These are phyloP conservation scores for Trachelipus rathkii DNA, from an alignment of 1,140 invertebrate species.

Conservation along the genomic window DNA sequence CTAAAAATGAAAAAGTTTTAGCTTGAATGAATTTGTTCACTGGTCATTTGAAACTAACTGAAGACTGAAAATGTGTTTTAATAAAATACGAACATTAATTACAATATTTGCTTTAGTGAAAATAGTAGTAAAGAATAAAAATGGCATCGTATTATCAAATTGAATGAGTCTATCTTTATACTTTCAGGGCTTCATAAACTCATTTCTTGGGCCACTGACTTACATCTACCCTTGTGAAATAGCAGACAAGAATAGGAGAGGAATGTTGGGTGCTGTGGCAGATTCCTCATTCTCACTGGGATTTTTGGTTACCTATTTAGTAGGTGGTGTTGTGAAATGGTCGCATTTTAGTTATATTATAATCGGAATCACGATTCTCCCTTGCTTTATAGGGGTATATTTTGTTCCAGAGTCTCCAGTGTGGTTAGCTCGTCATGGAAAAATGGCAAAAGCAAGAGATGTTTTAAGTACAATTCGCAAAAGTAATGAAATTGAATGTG, in stretches of 20 bases:
- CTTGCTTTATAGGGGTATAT: conserved; percentile 14
- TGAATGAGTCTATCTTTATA: neutral
- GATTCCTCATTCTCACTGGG: conserved; percentile 34
- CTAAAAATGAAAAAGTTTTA: too few species aligned
- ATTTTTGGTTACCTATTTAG: conserved; percentile 31
- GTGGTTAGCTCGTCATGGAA: conserved; percentile 24
- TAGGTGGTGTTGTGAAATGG: conserved; percentile 29
- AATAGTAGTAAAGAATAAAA: too few species aligned
- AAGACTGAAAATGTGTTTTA: too few species aligned
- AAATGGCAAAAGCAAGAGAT: conserved; percentile 21
- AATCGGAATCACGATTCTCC: conserved; percentile 17
- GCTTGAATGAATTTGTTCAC: too few species aligned
- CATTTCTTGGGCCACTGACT: conserved; percentile 3
- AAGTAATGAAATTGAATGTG: conserved; percentile 23
- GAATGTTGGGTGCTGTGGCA: conserved; percentile 19
- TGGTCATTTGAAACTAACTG: too few species aligned
- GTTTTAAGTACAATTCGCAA: neutral
- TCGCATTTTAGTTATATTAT: conserved; percentile 27
- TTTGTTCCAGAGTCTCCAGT: conserved; percentile 33
- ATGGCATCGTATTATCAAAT: too few species aligned
- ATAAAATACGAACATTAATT: too few species aligned
- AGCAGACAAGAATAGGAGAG: conserved; percentile 23
- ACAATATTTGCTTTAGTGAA: too few species aligned
- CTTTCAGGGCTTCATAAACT: conserved; percentile 26
- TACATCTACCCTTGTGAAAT: conserved; percentile 36